Base-by-base conservation (phyloP, 2,888 invertebrate species). In the Nymphalis urticae region DNA sequence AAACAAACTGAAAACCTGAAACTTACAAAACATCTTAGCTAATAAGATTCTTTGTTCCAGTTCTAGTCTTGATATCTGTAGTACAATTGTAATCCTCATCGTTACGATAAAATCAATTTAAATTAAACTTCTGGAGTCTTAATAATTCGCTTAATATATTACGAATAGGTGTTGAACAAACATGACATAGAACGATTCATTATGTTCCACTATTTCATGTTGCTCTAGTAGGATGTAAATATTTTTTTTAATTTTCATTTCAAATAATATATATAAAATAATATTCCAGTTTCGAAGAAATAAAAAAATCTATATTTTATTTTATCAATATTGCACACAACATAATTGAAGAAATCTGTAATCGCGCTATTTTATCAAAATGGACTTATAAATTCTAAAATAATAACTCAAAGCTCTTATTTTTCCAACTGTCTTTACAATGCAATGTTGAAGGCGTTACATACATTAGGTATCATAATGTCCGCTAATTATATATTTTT, bases 241-340 rank as follows among this genome's bases (percentile, higher is more conserved):
- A 58, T 53, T 69, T 66, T 19, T 48, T 42, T 50, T 54, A 17
- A 21, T 50, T 50, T 65, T 60, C 42, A 32, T 13, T 42, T 42
- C 42, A 42, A 42, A 42, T 42, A 42, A 42, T 42, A 13, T 2
- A n/a, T n/a, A n/a, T n/a, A n/a, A n/a, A n/a, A n/a, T n/a, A n/a
- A n/a, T n/a, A 13, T 4, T 42, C 13, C 13, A 4, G 42, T 42
- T 42, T 42, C 42, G 3, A 13, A 42, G 42, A 42, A 42, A 42
- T 42, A 42, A 32, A 32, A 32, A 42, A 42, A 42, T 53, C n/a
- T 61, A 61, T 32, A 53, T 61, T 54, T 27, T 60, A 50, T 50
- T 48, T 54, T 47, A 56, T 54, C 61, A 64, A 48, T 72, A 72
- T 72, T 72, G 71, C 69, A 69, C 66, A 54, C 58, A 68, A 54